Conservation (phyloP, 2,888 invertebrate genomes). For the Euzophera pinguis region DNA sequence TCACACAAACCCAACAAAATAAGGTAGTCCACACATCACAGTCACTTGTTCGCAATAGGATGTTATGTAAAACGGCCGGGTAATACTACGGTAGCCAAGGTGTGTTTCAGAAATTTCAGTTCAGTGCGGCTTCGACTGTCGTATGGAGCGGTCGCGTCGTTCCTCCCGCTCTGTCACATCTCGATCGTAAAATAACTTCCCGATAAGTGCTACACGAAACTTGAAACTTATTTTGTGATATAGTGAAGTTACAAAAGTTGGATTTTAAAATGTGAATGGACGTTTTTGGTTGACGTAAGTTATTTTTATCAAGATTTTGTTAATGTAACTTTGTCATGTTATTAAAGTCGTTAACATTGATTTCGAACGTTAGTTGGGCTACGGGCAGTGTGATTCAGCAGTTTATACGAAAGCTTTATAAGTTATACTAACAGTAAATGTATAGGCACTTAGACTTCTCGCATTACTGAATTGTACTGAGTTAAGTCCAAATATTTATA, state of each 20-base stretch:
- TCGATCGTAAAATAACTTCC: slow-evolving; percentile 47
- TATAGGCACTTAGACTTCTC: no score
- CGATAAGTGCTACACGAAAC: slow-evolving; percentile 25
- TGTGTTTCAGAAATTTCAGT: slow-evolving; percentile 31
- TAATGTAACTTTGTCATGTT: slow-evolving; percentile 22
- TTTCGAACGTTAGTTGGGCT: background rate
- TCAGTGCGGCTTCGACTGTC: slow-evolving; percentile 49
- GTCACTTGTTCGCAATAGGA: slow-evolving; percentile 16
- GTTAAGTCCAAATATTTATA: no score
- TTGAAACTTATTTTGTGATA: slow-evolving; percentile 26
- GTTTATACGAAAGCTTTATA: background rate
- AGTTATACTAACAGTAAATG: no score
- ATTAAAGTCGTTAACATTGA: slow-evolving; percentile 9
- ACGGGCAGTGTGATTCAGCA: background rate
- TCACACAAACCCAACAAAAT: slow-evolving; percentile 29
- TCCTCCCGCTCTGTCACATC: slow-evolving; percentile 26
- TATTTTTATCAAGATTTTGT: slow-evolving; percentile 5
- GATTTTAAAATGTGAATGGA: slow-evolving; percentile 11
- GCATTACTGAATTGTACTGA: no score
- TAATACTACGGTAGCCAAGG: slow-evolving; percentile 63
- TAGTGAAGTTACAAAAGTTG: slow-evolving; percentile 23
- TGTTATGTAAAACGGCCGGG: slow-evolving; percentile 28
- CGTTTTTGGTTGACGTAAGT: slow-evolving; percentile 8
- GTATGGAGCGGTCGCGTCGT: slow-evolving; percentile 39
- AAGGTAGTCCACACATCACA: slow-evolving; percentile 16